Base-by-base conservation (phyloP, 1,140 invertebrate species). In the Orchesella cincta region DNA sequence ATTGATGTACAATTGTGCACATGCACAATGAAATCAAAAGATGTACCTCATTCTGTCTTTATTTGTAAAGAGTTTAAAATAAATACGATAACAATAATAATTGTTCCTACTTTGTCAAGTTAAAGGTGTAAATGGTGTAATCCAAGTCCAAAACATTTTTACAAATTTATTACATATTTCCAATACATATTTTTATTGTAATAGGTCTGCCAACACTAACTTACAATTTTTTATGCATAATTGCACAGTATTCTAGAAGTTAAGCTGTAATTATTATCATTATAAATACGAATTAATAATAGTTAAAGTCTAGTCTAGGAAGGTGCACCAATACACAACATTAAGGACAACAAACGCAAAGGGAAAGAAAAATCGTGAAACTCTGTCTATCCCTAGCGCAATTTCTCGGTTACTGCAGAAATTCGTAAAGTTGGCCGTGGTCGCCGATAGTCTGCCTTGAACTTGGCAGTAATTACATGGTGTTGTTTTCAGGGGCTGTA, bases 281-380 rank as follows among this genome's bases (percentile, higher is more conserved):
- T n/a, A n/a, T n/a, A n/a, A n/a, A n/a, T n/a, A n/a, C n/a, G n/a
- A n/a, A n/a, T n/a, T n/a, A n/a, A n/a, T n/a, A n/a, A n/a, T n/a
- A n/a, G n/a, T n/a, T 8, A 46, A 46, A 20, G 20, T 26, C 31
- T 36, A 71, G 29, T 16, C 34, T 80, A 94, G 89, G 86, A 94
- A 95, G 76, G 93, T 93, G 80, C 91, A 91, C 94, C 94, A 95
- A 84, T 95, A 95, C 28, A 93, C 91, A 81, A 94, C 90, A 83
- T 95, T 95, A 23, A 95, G 88, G 81, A 94, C 91, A 82, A 94
- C 90, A 86, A 95, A 95, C 8, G 93, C 93, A 84, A 93, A 93
- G 1, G 93, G 93, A 81, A 95, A 95, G 85, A 94, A 93, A 85
- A 94, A 93, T 84, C 93, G 88, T 39, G 93, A 94, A 83, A 93